phyloP scores from a whole-genome alignment of 2,797 vertebrate genomes.

The Bradypodion ventrale region DNA sequence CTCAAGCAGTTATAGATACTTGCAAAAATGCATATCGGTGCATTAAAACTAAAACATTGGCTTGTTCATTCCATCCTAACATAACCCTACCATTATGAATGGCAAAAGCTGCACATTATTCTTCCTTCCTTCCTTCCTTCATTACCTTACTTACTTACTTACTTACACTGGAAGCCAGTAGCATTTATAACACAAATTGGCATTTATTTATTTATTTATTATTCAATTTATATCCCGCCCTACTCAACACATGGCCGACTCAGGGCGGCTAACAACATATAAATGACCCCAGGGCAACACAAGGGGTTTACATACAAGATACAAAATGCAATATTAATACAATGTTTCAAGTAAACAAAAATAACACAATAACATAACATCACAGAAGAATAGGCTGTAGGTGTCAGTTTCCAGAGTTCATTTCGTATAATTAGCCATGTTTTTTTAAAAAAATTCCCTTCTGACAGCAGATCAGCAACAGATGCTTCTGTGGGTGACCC shows the following conservation, averaged over 20 bases:
- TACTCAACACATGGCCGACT: too few relatives aligned
- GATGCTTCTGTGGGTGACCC: constrained; percentile 59
- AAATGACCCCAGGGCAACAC: too few relatives aligned
- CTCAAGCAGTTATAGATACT: neutral
- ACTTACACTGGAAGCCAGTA: neutral
- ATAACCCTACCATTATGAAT: constrained; percentile 11
- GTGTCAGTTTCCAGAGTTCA: neutral
- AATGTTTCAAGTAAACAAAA: too few relatives aligned
- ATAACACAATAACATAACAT: too few relatives aligned
- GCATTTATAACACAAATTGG: constrained; percentile 54
- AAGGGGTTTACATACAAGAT: too few relatives aligned
- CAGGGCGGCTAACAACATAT: too few relatives aligned
- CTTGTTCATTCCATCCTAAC: neutral
- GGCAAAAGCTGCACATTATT: neutral
- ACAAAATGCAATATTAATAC: too few relatives aligned
- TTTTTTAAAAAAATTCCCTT: neutral
- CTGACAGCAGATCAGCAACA: constrained; percentile 24
- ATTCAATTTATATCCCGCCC: too few relatives aligned
- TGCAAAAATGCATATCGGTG: fast-evolving
- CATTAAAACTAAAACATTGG: neutral
- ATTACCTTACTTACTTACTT: too few relatives aligned
- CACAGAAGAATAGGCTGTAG: constrained; percentile 11
- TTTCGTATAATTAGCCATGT: constrained; percentile 7
- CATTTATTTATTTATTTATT: too few relatives aligned
- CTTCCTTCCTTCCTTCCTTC: too few relatives aligned